A percentile compares a stretch with the other conserved stretches of the same genome.
These are phyloP conservation scores for Pao palembangensis DNA, from an alignment of 2,113 vertebrate genomes.

Conservation along the genomic window DNA sequence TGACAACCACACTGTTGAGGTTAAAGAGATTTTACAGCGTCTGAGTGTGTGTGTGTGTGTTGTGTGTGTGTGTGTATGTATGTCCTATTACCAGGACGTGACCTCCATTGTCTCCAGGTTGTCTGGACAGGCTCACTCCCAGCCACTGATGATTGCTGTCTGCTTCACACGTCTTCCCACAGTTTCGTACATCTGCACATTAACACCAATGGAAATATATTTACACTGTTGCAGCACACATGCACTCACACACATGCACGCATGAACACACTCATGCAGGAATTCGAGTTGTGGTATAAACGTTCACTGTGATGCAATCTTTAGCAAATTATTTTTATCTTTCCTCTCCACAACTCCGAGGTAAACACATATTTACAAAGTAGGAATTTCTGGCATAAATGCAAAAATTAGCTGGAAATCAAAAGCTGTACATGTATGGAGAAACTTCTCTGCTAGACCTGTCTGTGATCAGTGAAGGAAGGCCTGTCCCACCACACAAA, in stretches of 20 bases:
- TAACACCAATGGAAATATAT: conserved; percentile 9
- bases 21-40: too few species aligned
- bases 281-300: too few species aligned
- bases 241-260: conserved; percentile 9
- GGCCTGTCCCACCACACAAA: not conserved
- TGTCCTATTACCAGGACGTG: conserved; percentile 79
- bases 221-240: not conserved
- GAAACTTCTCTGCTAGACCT: too few species aligned
- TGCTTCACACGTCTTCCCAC: conserved; percentile 85
- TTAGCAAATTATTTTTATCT: not conserved
- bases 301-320: not conserved
- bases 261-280: not conserved
- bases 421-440: too few species aligned
- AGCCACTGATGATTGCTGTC: conserved; percentile 94
- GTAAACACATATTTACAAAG: too few species aligned
- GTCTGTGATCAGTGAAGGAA: too few species aligned
- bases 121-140: conserved; percentile 91
- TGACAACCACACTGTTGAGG: too few species aligned
- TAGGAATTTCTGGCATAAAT: too few species aligned
- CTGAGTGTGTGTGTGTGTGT: too few species aligned
- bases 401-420: too few species aligned
- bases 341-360: not conserved
- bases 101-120: conserved; percentile 76
- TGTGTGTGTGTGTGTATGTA: too few species aligned
- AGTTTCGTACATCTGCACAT: conserved; percentile 72